Evolutionary conservation across 64 coral and sea anemone genomes (phyloP).

Genomic region (Montipora sp.): DNA sequence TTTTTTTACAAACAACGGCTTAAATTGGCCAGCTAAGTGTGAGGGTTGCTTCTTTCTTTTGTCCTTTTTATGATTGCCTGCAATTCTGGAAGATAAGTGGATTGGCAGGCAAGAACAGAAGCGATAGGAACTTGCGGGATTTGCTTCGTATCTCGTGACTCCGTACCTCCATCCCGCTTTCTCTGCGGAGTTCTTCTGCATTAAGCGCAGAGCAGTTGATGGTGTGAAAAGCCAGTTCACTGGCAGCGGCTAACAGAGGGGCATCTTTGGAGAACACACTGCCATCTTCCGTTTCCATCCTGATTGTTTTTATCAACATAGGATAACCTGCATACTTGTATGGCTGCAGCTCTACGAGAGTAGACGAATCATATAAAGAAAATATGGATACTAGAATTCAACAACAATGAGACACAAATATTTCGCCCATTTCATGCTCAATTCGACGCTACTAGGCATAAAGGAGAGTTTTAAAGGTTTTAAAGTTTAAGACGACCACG

Average conservation of each 20-base stretch:
- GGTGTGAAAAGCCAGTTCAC: conserved; percentile 94
- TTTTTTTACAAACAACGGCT: no score
- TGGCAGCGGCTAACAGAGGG: conserved; percentile 83
- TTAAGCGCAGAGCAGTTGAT: conserved; percentile 98
- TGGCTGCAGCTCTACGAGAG: conserved; percentile 80
- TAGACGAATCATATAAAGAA: not conserved
- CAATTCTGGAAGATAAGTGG: no score
- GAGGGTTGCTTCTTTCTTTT: no score
- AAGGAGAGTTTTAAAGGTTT: no score
- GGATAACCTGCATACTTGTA: conserved; percentile 99
- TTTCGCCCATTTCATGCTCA: not conserved
- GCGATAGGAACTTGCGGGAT: no score
- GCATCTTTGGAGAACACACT: conserved; percentile 85
- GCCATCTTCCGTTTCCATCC: conserved; percentile 78
- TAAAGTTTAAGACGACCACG: no score
- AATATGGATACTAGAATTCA: not conserved
- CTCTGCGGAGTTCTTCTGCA: conserved; percentile 94
- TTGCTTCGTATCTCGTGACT: no score
- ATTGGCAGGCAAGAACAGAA: no score
- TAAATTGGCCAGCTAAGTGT: no score
- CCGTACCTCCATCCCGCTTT: conserved; percentile 92
- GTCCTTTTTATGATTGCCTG: no score
- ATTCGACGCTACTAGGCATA: no score
- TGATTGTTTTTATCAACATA: conserved; percentile 98
- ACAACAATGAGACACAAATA: not conserved